Conservation (phyloP, 2,797 vertebrate genomes). For the Mareca strepera region DNA sequence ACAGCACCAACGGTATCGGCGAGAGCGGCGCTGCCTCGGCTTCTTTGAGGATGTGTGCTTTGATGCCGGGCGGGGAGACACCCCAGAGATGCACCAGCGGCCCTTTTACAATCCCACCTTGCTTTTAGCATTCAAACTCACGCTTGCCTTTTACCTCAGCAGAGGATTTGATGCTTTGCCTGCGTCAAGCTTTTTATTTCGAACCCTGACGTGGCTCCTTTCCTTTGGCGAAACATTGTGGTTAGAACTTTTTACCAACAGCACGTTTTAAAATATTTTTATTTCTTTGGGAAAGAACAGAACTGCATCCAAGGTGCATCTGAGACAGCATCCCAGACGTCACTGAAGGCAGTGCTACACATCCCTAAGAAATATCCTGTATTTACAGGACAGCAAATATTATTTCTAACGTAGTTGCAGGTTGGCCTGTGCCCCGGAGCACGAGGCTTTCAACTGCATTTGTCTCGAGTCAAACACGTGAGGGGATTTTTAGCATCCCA, state of each 20-base stretch:
- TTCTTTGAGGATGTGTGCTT: background rate
- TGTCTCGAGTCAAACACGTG: rapidly evolving
- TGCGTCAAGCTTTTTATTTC: background rate
- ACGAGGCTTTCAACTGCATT: background rate
- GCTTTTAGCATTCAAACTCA: background rate
- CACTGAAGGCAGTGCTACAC: background rate
- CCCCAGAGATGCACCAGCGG: background rate
- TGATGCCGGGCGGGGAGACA: background rate
- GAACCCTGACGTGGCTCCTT: background rate
- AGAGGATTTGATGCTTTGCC: background rate
- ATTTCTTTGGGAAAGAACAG: background rate
- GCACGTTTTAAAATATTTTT: background rate
- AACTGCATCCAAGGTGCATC: background rate
- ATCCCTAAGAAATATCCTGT: background rate
- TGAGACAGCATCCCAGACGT: background rate
- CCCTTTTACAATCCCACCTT: background rate
- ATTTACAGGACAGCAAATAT: background rate
- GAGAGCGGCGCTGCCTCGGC: background rate
- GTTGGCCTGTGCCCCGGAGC: background rate
- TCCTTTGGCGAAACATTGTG: background rate
- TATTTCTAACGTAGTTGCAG: background rate
- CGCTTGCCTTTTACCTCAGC: background rate
- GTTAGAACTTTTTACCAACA: background rate
- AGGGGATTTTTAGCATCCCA: background rate
- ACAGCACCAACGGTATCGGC: too few species aligned